Evolutionary conservation across 2,888 invertebrate species (phyloP).

Genomic region (Lepidochrysops patricia): DNA sequence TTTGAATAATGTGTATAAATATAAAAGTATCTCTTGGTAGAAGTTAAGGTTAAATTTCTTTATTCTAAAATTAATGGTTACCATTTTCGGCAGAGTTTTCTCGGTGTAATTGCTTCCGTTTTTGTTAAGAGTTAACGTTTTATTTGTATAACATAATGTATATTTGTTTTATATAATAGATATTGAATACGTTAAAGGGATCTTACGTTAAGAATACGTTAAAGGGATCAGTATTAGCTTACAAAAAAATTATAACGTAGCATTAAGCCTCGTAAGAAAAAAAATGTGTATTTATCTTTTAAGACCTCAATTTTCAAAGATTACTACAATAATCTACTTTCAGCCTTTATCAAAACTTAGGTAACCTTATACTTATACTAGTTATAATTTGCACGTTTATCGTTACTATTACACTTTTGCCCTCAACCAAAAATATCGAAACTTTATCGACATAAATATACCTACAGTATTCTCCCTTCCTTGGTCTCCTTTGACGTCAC

Average conservation of each 20-base stretch:
- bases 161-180: not conserved
- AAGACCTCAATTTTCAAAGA: too few relatives aligned
- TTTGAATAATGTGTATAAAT: too few relatives aligned
- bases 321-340: not conserved
- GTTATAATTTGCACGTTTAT: too few relatives aligned
- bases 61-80: not conserved
- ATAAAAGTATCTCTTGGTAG: not conserved
- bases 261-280: too few relatives aligned
- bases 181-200: not conserved
- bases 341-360: too few relatives aligned
- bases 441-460: not conserved
- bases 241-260: too few relatives aligned
- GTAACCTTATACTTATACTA: too few relatives aligned
- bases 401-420: too few relatives aligned
- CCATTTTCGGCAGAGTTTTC: not conserved
- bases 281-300: too few relatives aligned
- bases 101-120: not conserved
- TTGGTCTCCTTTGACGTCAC: slow-evolving; percentile 19
- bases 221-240: too few relatives aligned
- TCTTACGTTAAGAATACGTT: too few relatives aligned
- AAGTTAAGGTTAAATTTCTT: not conserved
- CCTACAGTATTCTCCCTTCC: slow-evolving; percentile 7
- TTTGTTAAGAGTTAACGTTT: not conserved
- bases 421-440: too few relatives aligned
- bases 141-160: not conserved